Evolutionary conservation across 2,797 vertebrate species (phyloP), one percentile per base, ranked within the genome.

Genomic region (Poeciliopsis gracilis): DNA sequence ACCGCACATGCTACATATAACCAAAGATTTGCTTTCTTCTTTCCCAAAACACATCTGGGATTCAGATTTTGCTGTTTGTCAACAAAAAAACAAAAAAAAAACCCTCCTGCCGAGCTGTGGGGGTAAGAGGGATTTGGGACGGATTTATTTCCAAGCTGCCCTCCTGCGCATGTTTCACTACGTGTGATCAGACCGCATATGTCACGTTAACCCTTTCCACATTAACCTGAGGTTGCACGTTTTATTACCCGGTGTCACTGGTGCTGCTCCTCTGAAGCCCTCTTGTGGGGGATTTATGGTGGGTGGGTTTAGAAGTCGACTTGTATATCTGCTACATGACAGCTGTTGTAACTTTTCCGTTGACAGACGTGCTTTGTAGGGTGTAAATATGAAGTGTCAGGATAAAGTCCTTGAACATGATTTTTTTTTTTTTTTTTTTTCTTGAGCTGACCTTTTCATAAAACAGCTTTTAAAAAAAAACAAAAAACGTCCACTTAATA

Each of bases 31-130:
- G 75, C 82, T 86, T 82, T 86, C 81, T 23, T 82, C 84, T 79
- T 83, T 84, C 89, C 86, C 79, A 72, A 78, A 86, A 89, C 88
- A 93, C 94, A 95, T 94, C 92, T 96, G 94, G 90, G 83, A 87
- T 90, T 93, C 87, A 90, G 82, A 89, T 93, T 88, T 87, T 86
- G 88, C 90, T 95, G 94, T 95, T 95, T 94, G 95, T 96, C 93
- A 94, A 95, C 91, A 95, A 83, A 0, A 51, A 3, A 51, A 51
- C 2, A 9, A 23, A 23, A 46, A 49, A 41, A 41, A 23, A n/a
- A 81, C 87, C 82, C 89, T 84, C 89, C 89, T 82, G 45, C 84
- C 83, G 75, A 81, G 16, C 51, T 25, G 59, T 41, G 45, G 63
- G 33, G 51, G 51, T 20, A 45, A 20, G 76, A 83, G 84, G 87